Evolutionary conservation across 2,888 invertebrate genomes (phyloP).

Genomic region (Drosophila pegasa): DNA sequence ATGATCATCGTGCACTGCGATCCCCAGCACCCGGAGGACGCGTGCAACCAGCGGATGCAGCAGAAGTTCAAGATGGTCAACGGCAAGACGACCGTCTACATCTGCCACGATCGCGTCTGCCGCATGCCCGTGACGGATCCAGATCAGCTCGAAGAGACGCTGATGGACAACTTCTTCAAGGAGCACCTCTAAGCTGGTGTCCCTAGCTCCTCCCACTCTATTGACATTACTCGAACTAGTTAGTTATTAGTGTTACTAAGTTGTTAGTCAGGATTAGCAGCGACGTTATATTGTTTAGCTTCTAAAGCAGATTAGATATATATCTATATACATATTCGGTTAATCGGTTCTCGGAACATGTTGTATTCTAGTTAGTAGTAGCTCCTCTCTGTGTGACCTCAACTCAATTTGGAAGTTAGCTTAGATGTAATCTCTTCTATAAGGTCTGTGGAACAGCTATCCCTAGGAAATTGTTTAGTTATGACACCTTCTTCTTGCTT

Average conservation of each 20-base stretch:
- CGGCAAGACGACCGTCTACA: constrained; percentile 83
- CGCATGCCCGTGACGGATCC: constrained; percentile 84
- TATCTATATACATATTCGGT: too few relatives aligned
- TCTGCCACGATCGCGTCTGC: constrained; percentile 84
- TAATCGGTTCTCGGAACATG: constrained; percentile 66
- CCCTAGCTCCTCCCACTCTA: not conserved
- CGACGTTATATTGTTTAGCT: constrained; percentile 50
- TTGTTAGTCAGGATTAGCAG: constrained; percentile 21
- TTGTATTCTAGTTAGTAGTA: constrained; percentile 24
- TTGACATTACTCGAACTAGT: constrained; percentile 52
- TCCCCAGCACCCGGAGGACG: constrained; percentile 72
- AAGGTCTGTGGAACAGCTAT: constrained; percentile 6
- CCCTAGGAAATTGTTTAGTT: constrained; percentile 51
- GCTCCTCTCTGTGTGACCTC: constrained; percentile 11
- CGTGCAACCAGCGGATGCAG: constrained; percentile 79
- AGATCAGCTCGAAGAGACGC: constrained; percentile 78
- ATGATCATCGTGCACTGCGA: constrained; percentile 83
- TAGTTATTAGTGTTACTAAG: constrained; percentile 22
- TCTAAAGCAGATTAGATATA: constrained; percentile 61
- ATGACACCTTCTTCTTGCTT: constrained; percentile 26
- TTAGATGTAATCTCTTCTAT: not conserved
- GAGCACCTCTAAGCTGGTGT: constrained; percentile 50
- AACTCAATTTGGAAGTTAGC: not conserved
- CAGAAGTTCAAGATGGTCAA: constrained; percentile 84
- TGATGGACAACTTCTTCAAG: constrained; percentile 80